phyloP scores from a whole-genome alignment of 2,113 vertebrate genomes.

The Tragelaphus scriptus region DNA sequence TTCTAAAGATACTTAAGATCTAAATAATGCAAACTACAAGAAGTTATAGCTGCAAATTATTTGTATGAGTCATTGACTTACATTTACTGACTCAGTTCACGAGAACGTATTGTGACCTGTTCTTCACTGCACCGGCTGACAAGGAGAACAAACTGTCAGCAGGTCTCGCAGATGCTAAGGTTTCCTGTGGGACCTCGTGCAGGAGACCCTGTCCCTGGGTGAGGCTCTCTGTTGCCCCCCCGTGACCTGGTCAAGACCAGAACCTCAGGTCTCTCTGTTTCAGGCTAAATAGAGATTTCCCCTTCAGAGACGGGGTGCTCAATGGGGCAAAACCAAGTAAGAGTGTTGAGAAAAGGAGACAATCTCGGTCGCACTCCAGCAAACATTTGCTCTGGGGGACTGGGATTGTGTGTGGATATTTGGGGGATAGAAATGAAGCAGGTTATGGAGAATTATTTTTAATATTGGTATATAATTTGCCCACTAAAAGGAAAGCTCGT shows the following conservation, averaged over 20 bases:
- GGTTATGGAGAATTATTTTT: background rate
- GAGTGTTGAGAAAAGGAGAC: background rate
- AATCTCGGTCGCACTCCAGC: background rate
- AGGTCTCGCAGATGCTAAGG: background rate
- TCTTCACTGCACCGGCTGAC: background rate
- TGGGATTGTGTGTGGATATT: background rate
- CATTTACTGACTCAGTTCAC: background rate
- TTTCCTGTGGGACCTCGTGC: background rate
- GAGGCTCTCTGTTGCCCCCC: background rate
- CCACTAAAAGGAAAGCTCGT: background rate
- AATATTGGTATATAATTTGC: background rate
- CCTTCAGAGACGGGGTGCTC: background rate
- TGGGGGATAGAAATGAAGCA: background rate
- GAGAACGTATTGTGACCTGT: background rate
- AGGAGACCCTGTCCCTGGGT: background rate
- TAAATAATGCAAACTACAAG: background rate
- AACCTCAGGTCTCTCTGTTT: background rate
- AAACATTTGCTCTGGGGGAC: background rate
- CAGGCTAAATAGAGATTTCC: background rate
- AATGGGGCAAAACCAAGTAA: background rate
- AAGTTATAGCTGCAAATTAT: background rate
- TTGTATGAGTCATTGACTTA: background rate
- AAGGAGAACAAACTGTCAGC: background rate
- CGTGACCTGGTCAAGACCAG: background rate
- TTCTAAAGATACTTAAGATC: slow-evolving; percentile 7